Evolutionary conservation across 2,888 invertebrate genomes (phyloP).

Genomic region (Mallateleia sp.): DNA sequence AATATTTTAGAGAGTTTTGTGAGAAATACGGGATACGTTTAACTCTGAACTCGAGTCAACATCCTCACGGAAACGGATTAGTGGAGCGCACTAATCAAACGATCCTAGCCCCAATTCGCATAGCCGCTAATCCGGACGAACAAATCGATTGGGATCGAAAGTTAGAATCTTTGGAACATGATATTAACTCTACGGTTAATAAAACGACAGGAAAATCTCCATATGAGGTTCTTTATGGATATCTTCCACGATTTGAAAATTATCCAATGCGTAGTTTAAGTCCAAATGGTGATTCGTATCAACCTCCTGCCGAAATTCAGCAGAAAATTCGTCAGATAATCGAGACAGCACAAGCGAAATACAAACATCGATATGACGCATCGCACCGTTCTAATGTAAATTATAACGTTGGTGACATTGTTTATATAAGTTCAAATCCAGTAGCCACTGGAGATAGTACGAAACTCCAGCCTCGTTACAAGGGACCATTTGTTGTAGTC

Average conservation of each 20-base stretch:
- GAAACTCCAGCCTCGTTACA: neutral
- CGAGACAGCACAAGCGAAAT: too few relatives aligned
- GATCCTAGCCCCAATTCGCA: constrained; percentile 42
- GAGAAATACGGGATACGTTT: constrained; percentile 20
- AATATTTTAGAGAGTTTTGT: constrained; percentile 46
- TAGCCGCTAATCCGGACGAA: neutral
- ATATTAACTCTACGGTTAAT: constrained; percentile 14
- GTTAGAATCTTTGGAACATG: neutral
- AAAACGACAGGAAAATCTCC: constrained; percentile 47
- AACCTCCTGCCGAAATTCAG: neutral
- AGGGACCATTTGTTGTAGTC: neutral
- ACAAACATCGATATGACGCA: too few relatives aligned
- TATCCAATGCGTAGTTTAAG: neutral
- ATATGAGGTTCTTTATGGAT: constrained; percentile 55
- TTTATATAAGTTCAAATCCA: neutral
- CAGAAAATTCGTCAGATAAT: too few relatives aligned
- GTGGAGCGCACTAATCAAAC: constrained; percentile 65
- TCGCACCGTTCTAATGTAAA: too few relatives aligned
- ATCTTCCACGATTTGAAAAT: constrained; percentile 44
- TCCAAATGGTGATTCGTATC: neutral
- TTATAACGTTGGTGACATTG: neutral
- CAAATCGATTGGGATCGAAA: constrained; percentile 49
- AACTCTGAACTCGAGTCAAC: constrained; percentile 60
- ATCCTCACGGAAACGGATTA: constrained; percentile 55
- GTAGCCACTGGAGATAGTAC: neutral